Evolutionary conservation across 2,888 invertebrate genomes (phyloP).

Genomic region (Cerceris ruficornis): DNA sequence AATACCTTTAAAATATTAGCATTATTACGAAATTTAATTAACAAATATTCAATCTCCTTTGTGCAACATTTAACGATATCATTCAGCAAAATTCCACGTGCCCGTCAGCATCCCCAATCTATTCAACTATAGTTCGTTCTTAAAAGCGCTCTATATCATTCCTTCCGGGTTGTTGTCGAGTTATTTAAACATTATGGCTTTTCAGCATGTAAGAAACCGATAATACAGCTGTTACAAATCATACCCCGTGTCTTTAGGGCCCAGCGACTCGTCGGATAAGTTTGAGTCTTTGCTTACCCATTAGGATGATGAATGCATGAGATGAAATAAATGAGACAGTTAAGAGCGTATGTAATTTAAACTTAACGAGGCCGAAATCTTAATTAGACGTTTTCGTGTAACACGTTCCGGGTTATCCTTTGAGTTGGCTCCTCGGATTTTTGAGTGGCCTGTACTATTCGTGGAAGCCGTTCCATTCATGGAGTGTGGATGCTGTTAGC

Average conservation of each 20-base stretch:
- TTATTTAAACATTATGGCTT: not conserved
- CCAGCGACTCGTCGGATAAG: not conserved
- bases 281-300: constrained; percentile 6
- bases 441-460: constrained; percentile 68
- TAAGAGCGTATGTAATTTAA: constrained; percentile 11
- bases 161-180: too few relatives aligned
- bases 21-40: too few relatives aligned
- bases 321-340: constrained; percentile 22
- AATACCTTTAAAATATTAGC: too few relatives aligned
- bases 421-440: constrained; percentile 36
- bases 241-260: not conserved
- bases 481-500: constrained; percentile 68
- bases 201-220: not conserved
- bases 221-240: constrained; percentile 9
- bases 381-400: constrained; percentile 37
- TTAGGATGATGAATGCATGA: constrained; percentile 9
- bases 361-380: constrained; percentile 30
- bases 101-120: too few relatives aligned
- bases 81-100: too few relatives aligned
- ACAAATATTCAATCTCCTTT: too few relatives aligned
- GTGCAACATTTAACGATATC: too few relatives aligned
- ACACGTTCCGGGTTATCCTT: constrained; percentile 15
- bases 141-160: too few relatives aligned
- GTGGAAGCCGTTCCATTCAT: constrained; percentile 71
- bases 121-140: too few relatives aligned